Conservation (phyloP, 2,113 vertebrate genomes). For the Tympanuchus pallidicinctus region DNA sequence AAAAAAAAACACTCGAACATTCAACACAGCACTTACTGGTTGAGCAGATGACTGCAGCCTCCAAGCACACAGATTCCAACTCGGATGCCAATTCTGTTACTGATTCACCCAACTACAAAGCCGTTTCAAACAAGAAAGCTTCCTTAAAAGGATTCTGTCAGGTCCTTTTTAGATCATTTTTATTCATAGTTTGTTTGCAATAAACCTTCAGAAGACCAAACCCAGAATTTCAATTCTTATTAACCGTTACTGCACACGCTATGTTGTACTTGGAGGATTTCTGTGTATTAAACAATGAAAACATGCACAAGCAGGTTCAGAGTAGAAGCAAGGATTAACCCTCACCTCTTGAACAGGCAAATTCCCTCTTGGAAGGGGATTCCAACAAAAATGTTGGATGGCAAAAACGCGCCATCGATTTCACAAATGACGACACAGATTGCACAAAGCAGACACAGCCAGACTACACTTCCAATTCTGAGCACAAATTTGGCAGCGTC, state of each 20-base stretch:
- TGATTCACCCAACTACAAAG: slow-evolving; percentile 18
- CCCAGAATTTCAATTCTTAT: neutral
- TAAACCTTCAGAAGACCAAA: neutral
- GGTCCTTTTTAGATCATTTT: neutral
- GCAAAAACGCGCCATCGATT: neutral
- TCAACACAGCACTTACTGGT: neutral
- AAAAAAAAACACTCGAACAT: neutral
- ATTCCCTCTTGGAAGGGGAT: neutral
- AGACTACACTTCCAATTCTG: slow-evolving; percentile 57
- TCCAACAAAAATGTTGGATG: neutral
- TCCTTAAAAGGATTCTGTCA: slow-evolving; percentile 48
- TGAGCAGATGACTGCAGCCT: neutral
- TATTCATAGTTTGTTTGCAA: neutral
- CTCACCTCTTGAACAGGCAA: neutral
- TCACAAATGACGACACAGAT: neutral
- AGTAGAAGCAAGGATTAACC: neutral
- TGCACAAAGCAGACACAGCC: slow-evolving; percentile 28
- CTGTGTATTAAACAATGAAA: neutral
- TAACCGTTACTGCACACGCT: neutral
- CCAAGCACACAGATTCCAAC: slow-evolving; percentile 21
- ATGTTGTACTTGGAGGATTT: neutral
- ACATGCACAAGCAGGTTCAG: fast-evolving
- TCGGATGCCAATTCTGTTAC: slow-evolving; percentile 42
- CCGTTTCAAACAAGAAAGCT: neutral
- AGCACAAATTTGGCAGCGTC: slow-evolving; percentile 58